Base-by-base conservation (phyloP, 2,797 vertebrate genomes). In the Arrhamphus sclerolepis region DNA sequence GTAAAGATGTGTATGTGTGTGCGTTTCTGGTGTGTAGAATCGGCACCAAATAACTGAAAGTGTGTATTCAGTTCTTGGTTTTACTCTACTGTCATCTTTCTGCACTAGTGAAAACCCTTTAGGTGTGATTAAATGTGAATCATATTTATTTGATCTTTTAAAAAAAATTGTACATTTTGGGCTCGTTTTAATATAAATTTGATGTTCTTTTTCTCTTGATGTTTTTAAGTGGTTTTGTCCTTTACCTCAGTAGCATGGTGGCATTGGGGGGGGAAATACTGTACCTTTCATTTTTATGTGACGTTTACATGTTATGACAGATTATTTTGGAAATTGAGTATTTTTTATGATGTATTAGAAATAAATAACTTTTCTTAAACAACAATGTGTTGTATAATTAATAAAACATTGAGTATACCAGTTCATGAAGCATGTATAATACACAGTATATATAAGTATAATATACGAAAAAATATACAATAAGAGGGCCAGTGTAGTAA, bases 301-400 rank as follows among this genome's bases (percentile, higher is more conserved):
- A 89, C 66, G 86, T 93, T 92, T 92, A 91, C 88, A 90, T 86
- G 89, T 92, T 91, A 87, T 91, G 89, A 91, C 86, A 85, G 90
- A 89, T 90, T 90, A 89, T 93, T 93, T 92, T 92, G 86, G 82
- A 92, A 92, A 92, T 90, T 58, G 90, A 91, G 73, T 93, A 91
- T 93, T 93, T 93, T 93, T 91, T 92, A 90, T 90, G 89, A 88
- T 92, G 91, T 93, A 87, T 90, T 93, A 92, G 90, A 91, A 94
- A 93, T 94, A 92, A 94, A 93, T 79, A 83, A 80, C 71, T 81
- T 90, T 90, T 91, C 80, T 78, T 66, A 51, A 85, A 70, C 26
- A 58, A 46, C 18, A 49, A 8, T 63, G n/a, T 62, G 51, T 58
- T 40, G 57, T 53, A 40, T 19, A n/a, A 29, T 28, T 6, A 47